phyloP scores from a whole-genome alignment of 2,797 vertebrate genomes.

The Labroides dimidiatus region DNA sequence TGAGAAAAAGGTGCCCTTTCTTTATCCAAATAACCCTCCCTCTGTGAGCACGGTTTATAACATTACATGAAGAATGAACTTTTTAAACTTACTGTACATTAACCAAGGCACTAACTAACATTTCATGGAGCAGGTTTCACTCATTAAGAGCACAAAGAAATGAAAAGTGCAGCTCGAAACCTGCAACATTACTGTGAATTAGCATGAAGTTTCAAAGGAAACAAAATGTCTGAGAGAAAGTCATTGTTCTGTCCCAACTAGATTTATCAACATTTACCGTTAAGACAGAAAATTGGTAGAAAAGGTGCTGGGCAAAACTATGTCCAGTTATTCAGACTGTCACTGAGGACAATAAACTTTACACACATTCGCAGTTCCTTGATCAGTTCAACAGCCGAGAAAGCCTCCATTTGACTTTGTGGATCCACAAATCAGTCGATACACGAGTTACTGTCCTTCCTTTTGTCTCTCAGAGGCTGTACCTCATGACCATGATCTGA shows the following conservation, averaged over 20 bases:
- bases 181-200: conserved; percentile 67
- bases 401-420: too few species aligned
- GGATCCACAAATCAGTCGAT: too few species aligned
- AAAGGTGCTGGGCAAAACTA: conserved; percentile 84
- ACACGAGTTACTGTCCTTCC: neutral
- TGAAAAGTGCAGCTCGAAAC: conserved; percentile 75
- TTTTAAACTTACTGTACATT: conserved; percentile 59
- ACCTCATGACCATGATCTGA: too few species aligned
- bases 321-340: conserved; percentile 61
- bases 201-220: conserved; percentile 54
- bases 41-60: conserved; percentile 18
- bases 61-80: conserved; percentile 43
- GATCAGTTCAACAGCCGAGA: too few species aligned
- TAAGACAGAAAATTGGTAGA: conserved; percentile 80
- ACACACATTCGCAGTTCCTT: conserved; percentile 38
- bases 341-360: conserved; percentile 36
- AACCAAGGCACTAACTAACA: conserved; percentile 78
- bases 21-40: conserved; percentile 17
- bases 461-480: neutral
- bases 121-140: conserved; percentile 52
- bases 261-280: conserved; percentile 48
- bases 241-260: conserved; percentile 36
- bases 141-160: conserved; percentile 60
- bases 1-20: conserved; percentile 32
- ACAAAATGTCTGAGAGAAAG: conserved; percentile 43